Base-by-base conservation (phyloP, 1,140 invertebrate species). In the Brachionus rotundiformis region DNA sequence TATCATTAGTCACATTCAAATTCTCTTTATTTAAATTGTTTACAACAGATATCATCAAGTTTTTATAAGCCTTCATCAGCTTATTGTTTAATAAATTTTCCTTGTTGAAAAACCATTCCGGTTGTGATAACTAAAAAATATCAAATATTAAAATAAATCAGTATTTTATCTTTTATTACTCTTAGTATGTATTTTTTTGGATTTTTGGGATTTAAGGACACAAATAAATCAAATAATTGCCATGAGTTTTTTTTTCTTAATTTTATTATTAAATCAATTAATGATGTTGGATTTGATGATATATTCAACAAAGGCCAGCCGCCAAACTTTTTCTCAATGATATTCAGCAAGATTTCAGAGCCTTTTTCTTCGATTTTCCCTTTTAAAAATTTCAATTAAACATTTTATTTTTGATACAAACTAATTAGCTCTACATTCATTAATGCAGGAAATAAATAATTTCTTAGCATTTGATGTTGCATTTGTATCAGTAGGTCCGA, bases 41-140 rank as follows among this genome's bases (percentile, higher is more conserved):
- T 31, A 79, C 29, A 11, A 59, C 29, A 13, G n/a, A 39, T 29
- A n/a, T 47, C 27, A 79, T 59, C 19, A 59, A 79, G 3, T 59
- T 11, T 36, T 33, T 33, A 19, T 79, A 79, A 63, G 76, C 76
- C 31, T 36, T 11, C 76, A 79, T 79, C 10, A 79, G 29, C 54
- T 79, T 79, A 36, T 54, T 29, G 59, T 79, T 41, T 25, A 59
- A 79, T 41, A 79, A 79, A 63, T 79, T 39, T 54, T 79, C 47
- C 54, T 41, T 54, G 33, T 79, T 54, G 59, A 79, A 79, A 39
- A 79, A 79, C 76, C 76, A 79, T 39, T 63, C 59, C 41, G 76
- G 76, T 39, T 79, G 76, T 33, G 76, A 54, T 27, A 77, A 16
- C 73, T 77, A 23, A 77, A 47, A n/a, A 16, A 8, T 23, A 19